Percentiles rank a stretch among this genome's conserved stretches.
Evolutionary conservation across 2,113 vertebrate species (phyloP).

Genomic region (Cacatua alba): DNA sequence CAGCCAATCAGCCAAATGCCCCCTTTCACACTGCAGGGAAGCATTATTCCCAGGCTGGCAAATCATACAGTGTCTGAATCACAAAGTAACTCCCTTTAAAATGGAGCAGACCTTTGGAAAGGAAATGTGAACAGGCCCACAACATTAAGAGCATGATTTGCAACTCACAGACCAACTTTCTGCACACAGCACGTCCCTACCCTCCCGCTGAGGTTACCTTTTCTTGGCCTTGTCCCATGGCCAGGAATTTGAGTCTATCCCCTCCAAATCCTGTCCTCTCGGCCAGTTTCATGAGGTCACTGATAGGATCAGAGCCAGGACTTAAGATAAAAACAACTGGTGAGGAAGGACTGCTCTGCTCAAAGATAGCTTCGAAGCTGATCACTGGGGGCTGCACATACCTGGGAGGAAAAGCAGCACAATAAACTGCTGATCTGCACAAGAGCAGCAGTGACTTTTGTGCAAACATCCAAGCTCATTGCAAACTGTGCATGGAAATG

Average conservation of each 20-base stretch:
- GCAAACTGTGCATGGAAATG: not conserved
- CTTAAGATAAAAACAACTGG: slow-evolving; percentile 96
- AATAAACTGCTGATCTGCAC: not conserved
- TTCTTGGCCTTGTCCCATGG: slow-evolving; percentile 98
- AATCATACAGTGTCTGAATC: not conserved
- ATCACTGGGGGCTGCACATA: slow-evolving; percentile 95
- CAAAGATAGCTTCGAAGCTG: slow-evolving; percentile 88
- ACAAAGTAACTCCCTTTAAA: not conserved
- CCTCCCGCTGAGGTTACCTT: slow-evolving; percentile 75
- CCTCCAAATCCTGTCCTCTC: slow-evolving; percentile 85
- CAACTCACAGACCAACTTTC: not conserved
- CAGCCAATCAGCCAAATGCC: not conserved
- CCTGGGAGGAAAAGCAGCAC: slow-evolving; percentile 65
- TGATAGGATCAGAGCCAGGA: slow-evolving; percentile 91
- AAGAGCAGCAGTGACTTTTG: not conserved
- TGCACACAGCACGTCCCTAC: not conserved
- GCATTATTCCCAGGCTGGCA: not conserved
- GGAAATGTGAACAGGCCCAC: not conserved
- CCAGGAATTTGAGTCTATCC: slow-evolving; percentile 89
- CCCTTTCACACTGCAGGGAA: not conserved
- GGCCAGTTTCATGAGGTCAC: slow-evolving; percentile 91
- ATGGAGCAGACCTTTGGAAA: not conserved
- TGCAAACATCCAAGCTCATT: not conserved
- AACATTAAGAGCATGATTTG: not conserved
- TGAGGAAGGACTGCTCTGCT: slow-evolving; percentile 89